These are phyloP conservation scores for Phrynosoma blainvillii DNA, from an alignment of 2,113 vertebrate genomes.

Conservation along the genomic window DNA sequence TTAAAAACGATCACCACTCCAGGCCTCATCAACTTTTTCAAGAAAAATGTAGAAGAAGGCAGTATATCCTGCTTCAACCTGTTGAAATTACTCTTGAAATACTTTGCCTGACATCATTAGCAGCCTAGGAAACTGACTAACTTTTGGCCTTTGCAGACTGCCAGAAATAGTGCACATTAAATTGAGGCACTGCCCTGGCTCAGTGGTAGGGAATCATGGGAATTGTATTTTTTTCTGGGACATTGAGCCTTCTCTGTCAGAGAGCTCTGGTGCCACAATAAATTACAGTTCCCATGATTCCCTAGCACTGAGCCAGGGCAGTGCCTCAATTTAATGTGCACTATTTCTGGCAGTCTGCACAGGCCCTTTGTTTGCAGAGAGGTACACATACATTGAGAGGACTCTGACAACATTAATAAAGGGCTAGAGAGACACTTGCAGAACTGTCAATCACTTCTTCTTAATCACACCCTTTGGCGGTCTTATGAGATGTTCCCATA, in stretches of 20 bases:
- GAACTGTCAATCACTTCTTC: neutral
- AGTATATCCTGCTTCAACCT: neutral
- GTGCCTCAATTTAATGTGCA: no score
- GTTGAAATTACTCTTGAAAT: neutral
- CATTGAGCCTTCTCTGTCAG: no score
- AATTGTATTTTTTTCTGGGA: no score
- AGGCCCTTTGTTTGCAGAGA: neutral
- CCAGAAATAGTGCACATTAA: no score
- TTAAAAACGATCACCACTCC: neutral
- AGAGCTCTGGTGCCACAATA: no score
- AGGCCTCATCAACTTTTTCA: neutral
- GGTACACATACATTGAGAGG: neutral
- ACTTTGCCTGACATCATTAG: neutral
- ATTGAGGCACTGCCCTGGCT: no score
- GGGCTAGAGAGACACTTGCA: neutral
- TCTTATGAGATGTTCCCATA: neutral
- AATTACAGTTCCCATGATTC: no score
- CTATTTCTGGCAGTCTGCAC: no score
- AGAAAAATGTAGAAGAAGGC: neutral
- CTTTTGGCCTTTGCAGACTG: no score
- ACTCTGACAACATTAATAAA: neutral
- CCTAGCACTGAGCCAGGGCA: no score
- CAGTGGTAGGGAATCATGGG: no score
- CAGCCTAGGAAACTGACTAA: neutral
- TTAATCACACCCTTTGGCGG: neutral